These are phyloP conservation scores for Pagrus major DNA, from an alignment of 2,113 vertebrate species.

Conservation along the genomic window DNA sequence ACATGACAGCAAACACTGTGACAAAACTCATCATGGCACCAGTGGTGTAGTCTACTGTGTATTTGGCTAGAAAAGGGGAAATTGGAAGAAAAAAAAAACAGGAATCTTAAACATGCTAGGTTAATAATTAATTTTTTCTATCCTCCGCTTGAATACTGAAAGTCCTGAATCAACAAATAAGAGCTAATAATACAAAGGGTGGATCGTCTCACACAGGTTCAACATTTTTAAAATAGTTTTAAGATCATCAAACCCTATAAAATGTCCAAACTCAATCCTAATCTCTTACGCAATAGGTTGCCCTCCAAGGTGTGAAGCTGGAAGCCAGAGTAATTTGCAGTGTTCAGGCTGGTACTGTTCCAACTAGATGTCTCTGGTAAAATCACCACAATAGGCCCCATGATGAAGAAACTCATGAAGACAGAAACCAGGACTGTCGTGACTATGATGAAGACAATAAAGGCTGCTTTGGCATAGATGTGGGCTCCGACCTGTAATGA, in stretches of 20 bases:
- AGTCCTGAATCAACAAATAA: neutral
- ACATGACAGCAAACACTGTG: conserved; percentile 89
- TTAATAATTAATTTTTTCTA: neutral
- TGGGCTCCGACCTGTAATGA: conserved; percentile 84
- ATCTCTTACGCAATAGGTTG: conserved; percentile 82
- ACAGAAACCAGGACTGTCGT: conserved; percentile 82
- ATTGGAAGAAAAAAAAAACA: neutral
- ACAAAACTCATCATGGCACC: conserved; percentile 85
- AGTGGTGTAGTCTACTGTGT: conserved; percentile 86
- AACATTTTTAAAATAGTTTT: neutral
- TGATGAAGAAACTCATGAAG: conserved; percentile 88
- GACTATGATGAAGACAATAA: conserved; percentile 90
- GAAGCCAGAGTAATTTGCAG: conserved; percentile 86
- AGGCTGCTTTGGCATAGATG: conserved; percentile 91
- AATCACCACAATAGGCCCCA: conserved; percentile 72
- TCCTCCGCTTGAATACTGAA: neutral
- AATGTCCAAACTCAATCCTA: neutral
- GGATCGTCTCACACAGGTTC: neutral
- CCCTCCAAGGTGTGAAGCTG: conserved; percentile 82
- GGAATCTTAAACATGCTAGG: neutral
- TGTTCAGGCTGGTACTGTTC: conserved; percentile 40
- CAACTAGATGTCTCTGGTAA: conserved; percentile 58
- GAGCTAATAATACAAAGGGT: neutral
- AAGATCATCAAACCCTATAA: neutral
- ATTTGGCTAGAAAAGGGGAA: conserved; percentile 84